Evolutionary conservation across 1,140 invertebrate genomes (phyloP).

Genomic region (Zaprionus gabonicus): DNA sequence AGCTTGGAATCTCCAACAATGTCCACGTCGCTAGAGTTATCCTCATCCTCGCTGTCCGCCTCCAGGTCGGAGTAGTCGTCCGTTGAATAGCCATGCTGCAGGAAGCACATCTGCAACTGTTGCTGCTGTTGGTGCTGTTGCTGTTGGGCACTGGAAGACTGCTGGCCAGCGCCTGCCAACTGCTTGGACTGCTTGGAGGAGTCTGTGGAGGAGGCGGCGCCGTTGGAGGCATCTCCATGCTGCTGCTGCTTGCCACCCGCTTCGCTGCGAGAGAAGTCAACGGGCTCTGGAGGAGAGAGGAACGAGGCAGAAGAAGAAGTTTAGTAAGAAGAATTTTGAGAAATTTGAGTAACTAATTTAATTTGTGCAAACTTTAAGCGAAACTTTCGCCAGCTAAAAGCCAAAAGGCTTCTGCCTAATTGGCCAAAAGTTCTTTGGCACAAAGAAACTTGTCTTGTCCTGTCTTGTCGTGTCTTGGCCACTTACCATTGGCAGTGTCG

Average conservation of each 20-base stretch:
- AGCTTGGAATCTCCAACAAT: constrained; percentile 82
- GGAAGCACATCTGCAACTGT: constrained; percentile 77
- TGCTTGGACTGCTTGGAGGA: constrained; percentile 46
- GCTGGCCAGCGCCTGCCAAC: constrained; percentile 12
- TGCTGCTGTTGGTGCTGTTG: constrained; percentile 54
- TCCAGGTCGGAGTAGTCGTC: constrained; percentile 78
- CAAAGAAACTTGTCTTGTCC: constrained; percentile 26
- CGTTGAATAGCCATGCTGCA: constrained; percentile 78
- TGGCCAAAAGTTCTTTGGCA: constrained; percentile 34
- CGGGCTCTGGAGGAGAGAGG: constrained; percentile 69
- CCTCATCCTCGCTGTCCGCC: constrained; percentile 76
- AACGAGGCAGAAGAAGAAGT: constrained; percentile 12
- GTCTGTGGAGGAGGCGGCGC: constrained; percentile 39
- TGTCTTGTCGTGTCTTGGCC: background rate
- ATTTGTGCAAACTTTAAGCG: constrained; percentile 66
- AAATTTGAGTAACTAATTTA: constrained; percentile 70
- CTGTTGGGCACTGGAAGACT: background rate
- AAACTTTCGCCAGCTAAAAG: constrained; percentile 37
- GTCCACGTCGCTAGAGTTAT: constrained; percentile 83
- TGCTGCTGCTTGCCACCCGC: constrained; percentile 54
- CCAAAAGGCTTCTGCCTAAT: constrained; percentile 56
- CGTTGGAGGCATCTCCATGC: constrained; percentile 35
- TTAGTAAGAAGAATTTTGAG: constrained; percentile 38
- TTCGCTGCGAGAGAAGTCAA: constrained; percentile 84
- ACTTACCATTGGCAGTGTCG: constrained; percentile 81